A percentile compares a stretch with the other conserved stretches of the same genome.
phyloP scores from a whole-genome alignment of 2,888 invertebrate genomes.

The Clunio marinus region DNA sequence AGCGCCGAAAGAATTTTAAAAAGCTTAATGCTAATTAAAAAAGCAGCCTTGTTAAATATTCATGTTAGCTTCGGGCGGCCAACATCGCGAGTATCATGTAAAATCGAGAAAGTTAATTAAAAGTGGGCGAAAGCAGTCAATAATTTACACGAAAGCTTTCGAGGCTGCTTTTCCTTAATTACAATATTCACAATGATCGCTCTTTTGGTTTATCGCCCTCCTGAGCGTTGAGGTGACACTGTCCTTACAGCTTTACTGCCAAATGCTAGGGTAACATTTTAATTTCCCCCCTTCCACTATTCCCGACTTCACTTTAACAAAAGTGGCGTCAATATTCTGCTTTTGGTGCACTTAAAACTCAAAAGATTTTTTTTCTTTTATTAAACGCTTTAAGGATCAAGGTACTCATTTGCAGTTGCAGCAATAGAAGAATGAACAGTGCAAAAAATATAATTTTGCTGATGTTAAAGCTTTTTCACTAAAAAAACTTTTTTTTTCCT shows the following conservation, averaged over 20 bases:
- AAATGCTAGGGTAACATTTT: no score
- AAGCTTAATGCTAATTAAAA: conserved; percentile 32
- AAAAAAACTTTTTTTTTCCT: neutral
- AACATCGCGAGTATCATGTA: neutral
- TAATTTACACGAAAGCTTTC: conserved; percentile 11
- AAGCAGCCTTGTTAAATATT: conserved; percentile 20
- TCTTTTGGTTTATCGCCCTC: no score
- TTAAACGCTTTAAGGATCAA: conserved; percentile 1
- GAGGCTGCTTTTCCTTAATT: neutral
- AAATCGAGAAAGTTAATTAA: conserved; percentile 30
- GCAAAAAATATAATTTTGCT: no score
- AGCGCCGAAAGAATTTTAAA: conserved; percentile 23
- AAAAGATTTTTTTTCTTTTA: neutral
- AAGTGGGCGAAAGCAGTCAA: conserved; percentile 21
- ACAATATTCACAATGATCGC: neutral
- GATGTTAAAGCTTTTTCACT: no score
- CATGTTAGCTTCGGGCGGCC: conserved; percentile 13
- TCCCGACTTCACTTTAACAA: neutral
- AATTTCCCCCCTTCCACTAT: no score
- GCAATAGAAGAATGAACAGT: no score
- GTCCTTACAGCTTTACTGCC: no score
- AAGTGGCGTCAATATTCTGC: conserved; percentile 25
- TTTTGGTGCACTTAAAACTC: neutral
- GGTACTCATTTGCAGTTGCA: neutral
- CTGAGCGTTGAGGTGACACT: no score